These are phyloP conservation scores for Eremobia ochroleuca DNA, from an alignment of 2,888 invertebrate genomes.

Conservation along the genomic window DNA sequence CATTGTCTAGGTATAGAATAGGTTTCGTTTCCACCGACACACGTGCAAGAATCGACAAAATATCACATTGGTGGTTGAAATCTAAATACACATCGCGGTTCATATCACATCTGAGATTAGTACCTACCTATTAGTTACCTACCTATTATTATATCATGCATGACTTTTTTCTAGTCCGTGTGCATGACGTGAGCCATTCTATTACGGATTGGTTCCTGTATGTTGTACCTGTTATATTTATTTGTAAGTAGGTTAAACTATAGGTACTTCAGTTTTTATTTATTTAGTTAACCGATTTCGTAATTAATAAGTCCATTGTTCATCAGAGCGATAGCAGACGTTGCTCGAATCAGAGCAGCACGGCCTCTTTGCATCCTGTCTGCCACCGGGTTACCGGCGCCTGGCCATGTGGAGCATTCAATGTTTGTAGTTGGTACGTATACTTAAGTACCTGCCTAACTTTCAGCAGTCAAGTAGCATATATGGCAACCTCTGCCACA, in stretches of 20 bases:
- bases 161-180: no score
- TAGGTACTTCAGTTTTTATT: neutral
- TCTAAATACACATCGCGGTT: neutral
- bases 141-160: no score
- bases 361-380: conserved; percentile 85
- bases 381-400: conserved; percentile 78
- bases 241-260: neutral
- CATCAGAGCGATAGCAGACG: conserved; percentile 72
- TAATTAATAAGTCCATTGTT: neutral
- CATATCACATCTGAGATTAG: neutral
- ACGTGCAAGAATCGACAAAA: neutral
- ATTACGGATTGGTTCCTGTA: neutral
- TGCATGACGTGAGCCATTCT: neutral
- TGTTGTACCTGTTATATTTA: neutral
- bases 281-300: neutral
- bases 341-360: conserved; percentile 79
- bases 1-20: no score
- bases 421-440: conserved; percentile 81
- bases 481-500: neutral
- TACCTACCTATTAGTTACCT: no score
- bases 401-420: conserved; percentile 80
- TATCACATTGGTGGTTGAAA: neutral
- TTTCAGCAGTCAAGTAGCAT: neutral
- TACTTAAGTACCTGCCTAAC: neutral
- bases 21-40: neutral